These are phyloP conservation scores for Pseudomyrmex pallidus DNA, from an alignment of 1,140 invertebrate species.

Conservation along the genomic window DNA sequence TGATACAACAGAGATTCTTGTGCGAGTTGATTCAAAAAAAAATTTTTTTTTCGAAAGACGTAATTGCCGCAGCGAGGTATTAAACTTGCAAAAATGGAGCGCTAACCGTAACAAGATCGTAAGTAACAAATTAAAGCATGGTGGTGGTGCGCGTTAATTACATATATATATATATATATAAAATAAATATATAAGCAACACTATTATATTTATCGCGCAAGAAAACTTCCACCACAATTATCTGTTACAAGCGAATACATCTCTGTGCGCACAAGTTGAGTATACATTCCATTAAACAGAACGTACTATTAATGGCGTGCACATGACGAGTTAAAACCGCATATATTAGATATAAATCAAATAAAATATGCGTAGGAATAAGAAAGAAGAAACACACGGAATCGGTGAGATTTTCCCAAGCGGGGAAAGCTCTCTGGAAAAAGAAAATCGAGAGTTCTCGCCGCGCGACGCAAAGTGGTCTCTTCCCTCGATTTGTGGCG, in stretches of 20 bases:
- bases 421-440: conserved; percentile 76
- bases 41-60: neutral
- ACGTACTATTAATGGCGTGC: conserved; percentile 30
- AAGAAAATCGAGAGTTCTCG: conserved; percentile 69
- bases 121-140: conserved; percentile 28
- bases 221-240: conserved; percentile 22
- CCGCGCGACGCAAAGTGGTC: conserved; percentile 60
- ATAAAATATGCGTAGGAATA: conserved; percentile 39
- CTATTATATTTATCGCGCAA: conserved; percentile 39
- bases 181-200: neutral
- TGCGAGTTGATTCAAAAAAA: too few relatives aligned
- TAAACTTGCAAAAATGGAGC: conserved; percentile 24
- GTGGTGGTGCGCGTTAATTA: conserved; percentile 19
- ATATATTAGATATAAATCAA: conserved; percentile 56
- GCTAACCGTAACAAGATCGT: conserved; percentile 7
- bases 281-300: conserved; percentile 23
- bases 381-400: conserved; percentile 11
- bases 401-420: conserved; percentile 73
- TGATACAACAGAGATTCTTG: too few relatives aligned
- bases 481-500: conserved; percentile 64
- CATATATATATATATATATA: conserved; percentile 20
- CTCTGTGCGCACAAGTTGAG: conserved; percentile 26
- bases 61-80: neutral
- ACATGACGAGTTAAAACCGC: conserved; percentile 44
- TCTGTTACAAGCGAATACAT: conserved; percentile 7